phyloP scores from a whole-genome alignment of 1,140 invertebrate genomes.

The Scaptodrosophila lebanonensis region DNA sequence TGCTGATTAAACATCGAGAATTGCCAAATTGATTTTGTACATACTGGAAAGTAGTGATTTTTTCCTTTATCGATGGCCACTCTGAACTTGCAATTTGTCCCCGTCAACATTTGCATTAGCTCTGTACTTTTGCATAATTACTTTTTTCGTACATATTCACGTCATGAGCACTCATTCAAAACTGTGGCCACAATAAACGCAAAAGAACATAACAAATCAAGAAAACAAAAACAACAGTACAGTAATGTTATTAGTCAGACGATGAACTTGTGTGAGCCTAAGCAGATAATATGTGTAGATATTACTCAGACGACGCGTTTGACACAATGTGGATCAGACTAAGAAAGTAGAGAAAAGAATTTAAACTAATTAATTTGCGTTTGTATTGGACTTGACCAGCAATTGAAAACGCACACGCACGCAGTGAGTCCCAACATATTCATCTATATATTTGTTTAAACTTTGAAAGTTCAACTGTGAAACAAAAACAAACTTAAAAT shows the following conservation, averaged over 20 bases:
- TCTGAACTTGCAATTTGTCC: too few relatives aligned
- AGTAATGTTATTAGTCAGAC: too few relatives aligned
- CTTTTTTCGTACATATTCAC: conserved; percentile 6
- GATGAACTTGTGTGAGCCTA: too few relatives aligned
- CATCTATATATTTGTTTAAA: conserved; percentile 19
- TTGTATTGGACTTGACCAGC: conserved; percentile 69
- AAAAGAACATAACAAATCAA: too few relatives aligned
- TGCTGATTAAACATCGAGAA: conserved; percentile 52
- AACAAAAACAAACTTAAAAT: conserved; percentile 21
- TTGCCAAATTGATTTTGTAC: conserved; percentile 21
- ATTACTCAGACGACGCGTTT: too few relatives aligned
- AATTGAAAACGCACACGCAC: conserved; percentile 64
- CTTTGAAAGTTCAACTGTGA: conserved; percentile 15
- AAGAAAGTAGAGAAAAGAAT: background rate
- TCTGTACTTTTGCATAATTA: too few relatives aligned
- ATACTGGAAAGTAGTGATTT: conserved; percentile 1
- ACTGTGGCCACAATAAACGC: too few relatives aligned
- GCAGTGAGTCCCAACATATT: conserved; percentile 55
- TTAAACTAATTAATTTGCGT: conserved; percentile 65
- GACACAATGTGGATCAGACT: background rate
- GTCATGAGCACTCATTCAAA: background rate
- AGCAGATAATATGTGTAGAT: too few relatives aligned
- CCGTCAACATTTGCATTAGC: too few relatives aligned
- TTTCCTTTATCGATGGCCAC: too few relatives aligned
- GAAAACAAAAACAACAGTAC: too few relatives aligned